A percentile compares a stretch with the other conserved stretches of the same genome.
Evolutionary conservation across 2,888 invertebrate genomes (phyloP).

Genomic region (Macaria notata): DNA sequence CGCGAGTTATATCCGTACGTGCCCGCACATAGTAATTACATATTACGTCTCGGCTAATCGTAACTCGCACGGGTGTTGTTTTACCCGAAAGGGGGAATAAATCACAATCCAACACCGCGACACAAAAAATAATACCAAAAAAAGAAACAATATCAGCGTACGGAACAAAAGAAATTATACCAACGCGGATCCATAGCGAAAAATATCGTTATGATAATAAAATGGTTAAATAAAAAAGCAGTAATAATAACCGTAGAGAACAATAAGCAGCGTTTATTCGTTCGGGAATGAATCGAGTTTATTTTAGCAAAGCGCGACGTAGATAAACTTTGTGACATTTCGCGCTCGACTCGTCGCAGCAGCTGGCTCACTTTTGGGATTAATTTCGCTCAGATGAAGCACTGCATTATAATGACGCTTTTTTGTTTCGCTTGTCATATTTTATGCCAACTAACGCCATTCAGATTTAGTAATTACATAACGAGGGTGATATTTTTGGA

Average conservation of each 20-base stretch:
- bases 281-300: conserved; percentile 69
- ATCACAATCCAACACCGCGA: conserved; percentile 71
- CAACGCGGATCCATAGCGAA: conserved; percentile 70
- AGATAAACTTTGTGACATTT: conserved; percentile 71
- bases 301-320: conserved; percentile 62
- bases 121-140: conserved; percentile 64
- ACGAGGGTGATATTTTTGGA: conserved; percentile 28
- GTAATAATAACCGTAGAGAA: conserved; percentile 75
- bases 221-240: conserved; percentile 73
- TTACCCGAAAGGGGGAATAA: conserved; percentile 79
- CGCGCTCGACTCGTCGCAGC: conserved; percentile 51
- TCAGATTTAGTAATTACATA: conserved; percentile 41
- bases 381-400: conserved; percentile 65
- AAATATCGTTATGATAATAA: conserved; percentile 80
- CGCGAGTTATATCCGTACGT: conserved; percentile 78
- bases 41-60: conserved; percentile 79
- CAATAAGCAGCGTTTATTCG: conserved; percentile 67
- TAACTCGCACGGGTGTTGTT: conserved; percentile 81
- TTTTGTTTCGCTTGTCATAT: conserved; percentile 61
- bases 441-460: conserved; percentile 50
- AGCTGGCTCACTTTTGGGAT: conserved; percentile 72
- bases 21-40: conserved; percentile 81
- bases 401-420: conserved; percentile 70
- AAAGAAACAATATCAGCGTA: conserved; percentile 75
- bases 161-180: conserved; percentile 81